phyloP scores from a whole-genome alignment of 2,797 vertebrate genomes.

The Chiroxiphia lanceolata region DNA sequence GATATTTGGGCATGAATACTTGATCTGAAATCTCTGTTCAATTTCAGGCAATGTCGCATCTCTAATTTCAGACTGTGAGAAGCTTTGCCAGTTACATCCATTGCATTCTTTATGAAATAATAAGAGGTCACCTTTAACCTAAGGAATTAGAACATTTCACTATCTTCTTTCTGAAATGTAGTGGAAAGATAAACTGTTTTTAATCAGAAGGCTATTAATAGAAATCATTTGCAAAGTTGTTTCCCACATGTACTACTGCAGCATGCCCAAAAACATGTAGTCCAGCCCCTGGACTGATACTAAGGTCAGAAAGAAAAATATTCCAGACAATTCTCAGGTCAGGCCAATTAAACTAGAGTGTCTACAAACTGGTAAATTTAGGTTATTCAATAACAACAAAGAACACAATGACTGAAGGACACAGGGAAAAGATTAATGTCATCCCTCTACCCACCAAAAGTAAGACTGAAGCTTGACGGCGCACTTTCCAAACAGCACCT shows the following conservation, averaged over 20 bases:
- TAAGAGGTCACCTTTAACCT: background rate
- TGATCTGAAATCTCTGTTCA: background rate
- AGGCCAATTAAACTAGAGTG: background rate
- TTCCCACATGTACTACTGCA: background rate
- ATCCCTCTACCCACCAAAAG: background rate
- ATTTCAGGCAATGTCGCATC: background rate
- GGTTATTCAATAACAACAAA: background rate
- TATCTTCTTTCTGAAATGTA: background rate
- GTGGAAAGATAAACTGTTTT: background rate
- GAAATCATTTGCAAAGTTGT: background rate
- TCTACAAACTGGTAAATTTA: background rate
- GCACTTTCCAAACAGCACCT: background rate
- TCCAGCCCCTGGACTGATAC: background rate
- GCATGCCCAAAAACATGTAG: background rate
- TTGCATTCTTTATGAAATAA: background rate
- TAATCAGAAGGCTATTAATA: background rate
- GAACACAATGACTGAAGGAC: background rate
- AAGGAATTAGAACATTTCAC: background rate
- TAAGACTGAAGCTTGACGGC: background rate
- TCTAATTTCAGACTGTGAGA: background rate
- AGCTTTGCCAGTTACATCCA: background rate
- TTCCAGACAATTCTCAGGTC: background rate
- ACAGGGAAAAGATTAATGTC: rapidly evolving
- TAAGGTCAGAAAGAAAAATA: background rate
- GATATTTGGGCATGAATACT: background rate